phyloP scores from a whole-genome alignment of 2,797 vertebrate genomes.

The Acanthis flammea region DNA sequence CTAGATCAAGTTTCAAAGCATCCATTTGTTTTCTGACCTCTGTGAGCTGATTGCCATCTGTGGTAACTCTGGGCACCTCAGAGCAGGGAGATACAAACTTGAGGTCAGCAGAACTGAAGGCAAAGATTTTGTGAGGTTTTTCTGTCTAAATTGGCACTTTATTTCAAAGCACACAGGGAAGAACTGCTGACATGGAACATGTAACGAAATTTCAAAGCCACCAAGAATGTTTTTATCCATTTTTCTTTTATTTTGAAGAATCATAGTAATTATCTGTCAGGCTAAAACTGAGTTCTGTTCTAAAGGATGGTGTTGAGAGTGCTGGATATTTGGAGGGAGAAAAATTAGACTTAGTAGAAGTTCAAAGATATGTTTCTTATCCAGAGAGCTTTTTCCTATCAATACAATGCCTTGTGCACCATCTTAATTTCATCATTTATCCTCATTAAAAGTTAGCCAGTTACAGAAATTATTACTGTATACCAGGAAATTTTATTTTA shows the following conservation, averaged over 20 bases:
- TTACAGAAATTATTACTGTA: not conserved
- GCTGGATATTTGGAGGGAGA: not conserved
- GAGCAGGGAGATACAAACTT: not conserved
- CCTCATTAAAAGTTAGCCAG: not conserved
- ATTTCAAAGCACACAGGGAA: not conserved
- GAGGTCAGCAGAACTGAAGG: conserved; percentile 1
- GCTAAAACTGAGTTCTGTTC: not conserved
- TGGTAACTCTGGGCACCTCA: not conserved
- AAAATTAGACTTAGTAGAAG: not conserved
- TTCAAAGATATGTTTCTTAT: not conserved
- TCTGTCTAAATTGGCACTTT: not conserved
- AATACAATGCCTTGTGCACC: not conserved
- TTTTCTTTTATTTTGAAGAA: conserved; percentile 21
- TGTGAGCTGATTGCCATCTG: not conserved
- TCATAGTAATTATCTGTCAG: not conserved
- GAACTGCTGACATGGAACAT: not conserved
- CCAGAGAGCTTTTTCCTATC: not conserved
- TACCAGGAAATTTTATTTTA: not conserved
- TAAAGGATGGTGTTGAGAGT: not conserved
- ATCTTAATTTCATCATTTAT: not conserved
- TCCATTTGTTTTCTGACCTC: not conserved
- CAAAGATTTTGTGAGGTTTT: not conserved
- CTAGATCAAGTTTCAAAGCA: not conserved
- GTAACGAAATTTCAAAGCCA: not conserved
- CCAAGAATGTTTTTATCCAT: not conserved